phyloP scores from a whole-genome alignment of 2,797 vertebrate species.

The Antrozous pallidus region DNA sequence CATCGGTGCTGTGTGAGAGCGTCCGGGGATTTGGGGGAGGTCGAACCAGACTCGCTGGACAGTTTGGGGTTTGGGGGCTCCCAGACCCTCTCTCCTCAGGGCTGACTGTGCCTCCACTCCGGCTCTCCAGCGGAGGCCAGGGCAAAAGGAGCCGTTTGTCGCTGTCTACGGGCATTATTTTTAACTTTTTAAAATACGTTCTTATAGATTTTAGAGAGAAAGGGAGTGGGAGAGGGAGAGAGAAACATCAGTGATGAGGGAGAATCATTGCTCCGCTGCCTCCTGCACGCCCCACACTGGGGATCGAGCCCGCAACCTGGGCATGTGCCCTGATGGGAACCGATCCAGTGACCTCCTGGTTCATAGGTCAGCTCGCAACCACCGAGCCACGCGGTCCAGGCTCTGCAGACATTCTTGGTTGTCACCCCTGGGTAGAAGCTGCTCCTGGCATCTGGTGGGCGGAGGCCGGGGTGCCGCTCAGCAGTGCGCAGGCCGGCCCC shows the following conservation, averaged over 20 bases:
- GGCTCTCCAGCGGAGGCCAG: no score
- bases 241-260: no score
- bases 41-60: rapidly evolving
- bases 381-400: no score
- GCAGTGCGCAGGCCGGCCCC: rapidly evolving
- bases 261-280: no score
- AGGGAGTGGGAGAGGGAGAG: no score
- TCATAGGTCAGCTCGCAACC: no score
- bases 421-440: background rate
- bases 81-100: rapidly evolving
- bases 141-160: background rate
- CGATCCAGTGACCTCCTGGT: no score
- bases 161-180: background rate
- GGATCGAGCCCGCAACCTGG: no score
- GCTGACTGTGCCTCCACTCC: background rate
- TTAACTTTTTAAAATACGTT: no score
- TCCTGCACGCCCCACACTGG: no score
- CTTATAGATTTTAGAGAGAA: no score
- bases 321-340: no score
- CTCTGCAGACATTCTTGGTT: background rate
- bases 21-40: background rate
- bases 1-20: rapidly evolving
- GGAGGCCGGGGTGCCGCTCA: rapidly evolving
- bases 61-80: background rate
- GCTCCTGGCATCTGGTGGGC: rapidly evolving